Percentiles rank a stretch among this genome's conserved stretches.
phyloP scores from a whole-genome alignment of 2,888 invertebrate species.

The Hirtodrosophila trivittata region DNA sequence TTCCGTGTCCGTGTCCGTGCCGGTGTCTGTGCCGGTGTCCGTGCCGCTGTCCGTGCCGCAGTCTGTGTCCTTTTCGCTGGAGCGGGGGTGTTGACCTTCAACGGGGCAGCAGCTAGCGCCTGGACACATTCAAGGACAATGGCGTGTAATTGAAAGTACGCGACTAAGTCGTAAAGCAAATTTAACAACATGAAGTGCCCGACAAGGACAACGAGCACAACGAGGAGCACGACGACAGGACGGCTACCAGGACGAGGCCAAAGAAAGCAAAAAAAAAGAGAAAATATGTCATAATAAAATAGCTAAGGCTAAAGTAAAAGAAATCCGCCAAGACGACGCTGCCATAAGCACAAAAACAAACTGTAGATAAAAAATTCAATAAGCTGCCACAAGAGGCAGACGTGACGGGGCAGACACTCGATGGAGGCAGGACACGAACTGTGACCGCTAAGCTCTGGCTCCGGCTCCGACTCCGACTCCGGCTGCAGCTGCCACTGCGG shows the following conservation, averaged over 20 bases:
- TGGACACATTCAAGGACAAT: slow-evolving; percentile 64
- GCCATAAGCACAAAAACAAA: slow-evolving; percentile 71
- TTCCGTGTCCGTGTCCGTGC: slow-evolving; percentile 27
- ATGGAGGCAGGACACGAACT: slow-evolving; percentile 55
- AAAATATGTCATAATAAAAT: slow-evolving; percentile 65
- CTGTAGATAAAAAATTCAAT: slow-evolving; percentile 74
- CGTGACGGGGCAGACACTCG: slow-evolving; percentile 10
- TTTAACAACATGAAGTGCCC: slow-evolving; percentile 70
- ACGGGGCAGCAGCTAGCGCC: slow-evolving; percentile 17
- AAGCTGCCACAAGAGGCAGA: slow-evolving; percentile 50
- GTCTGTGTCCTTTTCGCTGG: slow-evolving; percentile 1
- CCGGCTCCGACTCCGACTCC: slow-evolving; percentile 4
- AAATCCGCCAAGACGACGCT: slow-evolving; percentile 49
- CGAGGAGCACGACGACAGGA: too few species aligned
- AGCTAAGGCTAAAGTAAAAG: slow-evolving; percentile 38
- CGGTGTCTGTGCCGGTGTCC: too few species aligned
- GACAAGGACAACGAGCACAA: slow-evolving; percentile 18
- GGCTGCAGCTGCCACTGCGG: slow-evolving; percentile 5
- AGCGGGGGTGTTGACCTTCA: slow-evolving; percentile 55
- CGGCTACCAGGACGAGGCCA: not conserved
- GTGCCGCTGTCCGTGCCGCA: too few species aligned
- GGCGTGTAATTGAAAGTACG: slow-evolving; percentile 68
- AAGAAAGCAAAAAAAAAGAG: slow-evolving; percentile 14
- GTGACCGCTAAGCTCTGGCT: slow-evolving; percentile 50
- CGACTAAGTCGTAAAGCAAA: slow-evolving; percentile 71